A percentile compares a stretch with the other conserved stretches of the same genome.
Evolutionary conservation across 2,113 vertebrate species (phyloP).

Genomic region (Chlorodrepanis virens): DNA sequence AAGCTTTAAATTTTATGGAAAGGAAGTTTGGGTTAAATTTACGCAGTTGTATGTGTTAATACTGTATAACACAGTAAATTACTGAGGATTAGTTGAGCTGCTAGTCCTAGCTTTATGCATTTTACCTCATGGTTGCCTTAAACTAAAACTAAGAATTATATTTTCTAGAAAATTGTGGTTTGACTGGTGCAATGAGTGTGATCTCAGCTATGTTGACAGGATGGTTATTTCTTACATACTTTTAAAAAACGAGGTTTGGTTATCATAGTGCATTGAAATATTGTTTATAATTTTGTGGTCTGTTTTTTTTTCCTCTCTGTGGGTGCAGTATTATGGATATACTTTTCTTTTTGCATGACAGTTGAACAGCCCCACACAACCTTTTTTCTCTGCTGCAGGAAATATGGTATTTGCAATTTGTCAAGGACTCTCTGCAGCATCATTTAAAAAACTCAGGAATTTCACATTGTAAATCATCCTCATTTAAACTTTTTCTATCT

Average conservation of each 20-base stretch:
- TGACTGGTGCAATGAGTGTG: neutral
- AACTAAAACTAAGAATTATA: neutral
- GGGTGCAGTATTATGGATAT: neutral
- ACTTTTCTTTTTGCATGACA: neutral
- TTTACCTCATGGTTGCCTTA: neutral
- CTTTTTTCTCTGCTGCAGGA: neutral
- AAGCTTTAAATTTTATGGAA: neutral
- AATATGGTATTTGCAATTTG: neutral
- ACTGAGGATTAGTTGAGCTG: neutral
- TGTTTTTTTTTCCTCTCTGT: neutral
- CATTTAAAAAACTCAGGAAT: neutral
- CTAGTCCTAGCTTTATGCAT: neutral
- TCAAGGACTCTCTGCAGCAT: neutral
- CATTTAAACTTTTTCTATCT: neutral
- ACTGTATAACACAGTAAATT: neutral
- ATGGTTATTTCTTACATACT: neutral
- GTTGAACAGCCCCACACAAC: neutral
- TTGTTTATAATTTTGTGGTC: neutral
- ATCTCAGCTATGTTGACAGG: neutral
- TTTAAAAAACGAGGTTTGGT: neutral
- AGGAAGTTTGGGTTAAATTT: neutral
- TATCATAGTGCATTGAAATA: neutral
- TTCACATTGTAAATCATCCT: neutral
- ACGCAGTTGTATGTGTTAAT: neutral
- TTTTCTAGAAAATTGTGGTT: neutral